Conservation (phyloP, 92 coral and sea anemone genomes). For the Plumapathes pennacea region DNA sequence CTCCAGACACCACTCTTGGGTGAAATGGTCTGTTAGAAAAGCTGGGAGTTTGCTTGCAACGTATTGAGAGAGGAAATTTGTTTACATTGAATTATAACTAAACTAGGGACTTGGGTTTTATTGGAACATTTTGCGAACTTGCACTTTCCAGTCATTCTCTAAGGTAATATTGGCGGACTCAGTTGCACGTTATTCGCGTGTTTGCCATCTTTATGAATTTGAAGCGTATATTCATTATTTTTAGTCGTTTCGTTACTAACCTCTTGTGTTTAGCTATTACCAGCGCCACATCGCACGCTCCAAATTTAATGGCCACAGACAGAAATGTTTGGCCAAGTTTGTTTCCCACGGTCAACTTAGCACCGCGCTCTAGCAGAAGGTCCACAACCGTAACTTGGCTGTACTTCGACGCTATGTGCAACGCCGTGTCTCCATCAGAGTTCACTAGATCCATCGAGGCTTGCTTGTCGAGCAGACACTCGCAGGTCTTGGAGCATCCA, state of each 20-base stretch:
- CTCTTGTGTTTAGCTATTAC: conserved; percentile 53
- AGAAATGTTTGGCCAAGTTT: conserved; percentile 30
- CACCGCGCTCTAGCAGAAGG: conserved; percentile 49
- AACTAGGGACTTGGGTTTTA: too few species aligned
- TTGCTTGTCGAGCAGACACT: conserved; percentile 32
- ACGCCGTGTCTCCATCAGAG: conserved; percentile 55
- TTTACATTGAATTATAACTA: too few species aligned
- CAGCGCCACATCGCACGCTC: conserved; percentile 56
- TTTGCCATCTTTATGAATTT: too few species aligned
- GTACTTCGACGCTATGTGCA: conserved; percentile 60
- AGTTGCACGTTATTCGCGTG: too few species aligned
- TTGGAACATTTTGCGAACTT: too few species aligned
- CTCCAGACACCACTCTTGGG: too few species aligned
- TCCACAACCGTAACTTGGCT: conserved; percentile 54
- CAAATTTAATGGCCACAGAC: conserved; percentile 49
- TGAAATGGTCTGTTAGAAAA: too few species aligned
- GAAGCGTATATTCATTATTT: too few species aligned
- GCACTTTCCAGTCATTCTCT: too few species aligned
- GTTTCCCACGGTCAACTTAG: conserved; percentile 30
- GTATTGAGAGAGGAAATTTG: too few species aligned
- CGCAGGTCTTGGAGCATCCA: conserved; percentile 53
- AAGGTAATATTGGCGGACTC: too few species aligned
- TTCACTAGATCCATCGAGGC: conserved; percentile 34
- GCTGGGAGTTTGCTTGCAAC: too few species aligned
- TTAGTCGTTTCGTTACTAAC: conserved; percentile 1